A percentile compares a stretch with the other conserved stretches of the same genome.
These are phyloP conservation scores for Eugnorisma glareosa DNA, from an alignment of 2,888 invertebrate genomes.

Conservation along the genomic window DNA sequence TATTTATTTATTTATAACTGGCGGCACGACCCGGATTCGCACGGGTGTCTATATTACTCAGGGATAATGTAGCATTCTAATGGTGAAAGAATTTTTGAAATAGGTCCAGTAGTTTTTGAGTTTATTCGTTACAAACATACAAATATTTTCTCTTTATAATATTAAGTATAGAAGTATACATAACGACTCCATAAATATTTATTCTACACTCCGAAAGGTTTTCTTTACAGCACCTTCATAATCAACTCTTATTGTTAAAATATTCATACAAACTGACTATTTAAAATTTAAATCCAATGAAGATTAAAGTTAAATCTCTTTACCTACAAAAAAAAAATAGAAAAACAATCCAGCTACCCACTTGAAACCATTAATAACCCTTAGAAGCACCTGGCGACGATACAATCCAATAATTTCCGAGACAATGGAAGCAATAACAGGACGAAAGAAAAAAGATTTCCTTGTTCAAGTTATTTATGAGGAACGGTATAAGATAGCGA, in stretches of 20 bases:
- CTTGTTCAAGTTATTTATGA: slow-evolving; percentile 49
- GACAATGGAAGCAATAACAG: slow-evolving; percentile 52
- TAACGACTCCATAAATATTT: background rate
- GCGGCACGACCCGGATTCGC: no score
- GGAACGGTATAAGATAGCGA: slow-evolving; percentile 38
- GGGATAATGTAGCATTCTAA: no score
- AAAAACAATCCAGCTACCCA: background rate
- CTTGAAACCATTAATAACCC: slow-evolving; percentile 37
- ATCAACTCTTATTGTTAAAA: background rate
- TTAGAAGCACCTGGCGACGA: slow-evolving; percentile 45
- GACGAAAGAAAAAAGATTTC: slow-evolving; percentile 47
- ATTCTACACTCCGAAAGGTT: background rate
- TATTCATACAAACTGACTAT: background rate
- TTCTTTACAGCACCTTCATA: background rate
- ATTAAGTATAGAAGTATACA: no score
- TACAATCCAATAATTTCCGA: slow-evolving; percentile 52
- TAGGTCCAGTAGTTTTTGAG: no score
- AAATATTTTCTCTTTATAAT: no score
- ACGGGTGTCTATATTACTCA: no score
- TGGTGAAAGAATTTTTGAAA: no score
- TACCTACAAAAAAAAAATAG: background rate
- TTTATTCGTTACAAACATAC: no score
- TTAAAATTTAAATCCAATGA: background rate
- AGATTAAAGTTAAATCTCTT: background rate
- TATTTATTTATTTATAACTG: no score